Percentiles rank a stretch among this genome's conserved stretches.
phyloP scores from a whole-genome alignment of 2,888 invertebrate species.

The Cheilosia grossa region DNA sequence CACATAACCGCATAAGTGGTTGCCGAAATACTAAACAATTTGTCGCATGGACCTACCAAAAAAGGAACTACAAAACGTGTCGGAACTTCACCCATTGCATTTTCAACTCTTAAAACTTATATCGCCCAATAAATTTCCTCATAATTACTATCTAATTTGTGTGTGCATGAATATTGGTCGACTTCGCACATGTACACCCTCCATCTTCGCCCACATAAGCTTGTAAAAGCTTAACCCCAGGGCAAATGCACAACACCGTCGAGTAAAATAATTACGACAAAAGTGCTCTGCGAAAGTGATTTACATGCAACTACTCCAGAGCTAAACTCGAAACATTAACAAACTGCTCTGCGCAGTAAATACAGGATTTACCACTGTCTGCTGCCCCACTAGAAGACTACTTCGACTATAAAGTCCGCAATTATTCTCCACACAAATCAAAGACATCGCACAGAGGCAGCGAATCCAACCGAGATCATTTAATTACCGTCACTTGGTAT shows the following conservation, averaged over 20 bases:
- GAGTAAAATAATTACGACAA: conserved; percentile 25
- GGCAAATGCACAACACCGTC: background rate
- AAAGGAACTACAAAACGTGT: background rate
- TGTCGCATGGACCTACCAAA: background rate
- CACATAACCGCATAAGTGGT: too few relatives aligned
- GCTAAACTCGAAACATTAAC: conserved; percentile 14
- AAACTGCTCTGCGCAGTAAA: conserved; percentile 10
- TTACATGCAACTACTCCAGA: conserved; percentile 24
- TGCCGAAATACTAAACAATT: too few relatives aligned
- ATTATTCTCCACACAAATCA: conserved; percentile 24
- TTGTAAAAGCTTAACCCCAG: background rate
- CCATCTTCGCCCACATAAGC: conserved; percentile 40
- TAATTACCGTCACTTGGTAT: conserved; percentile 57
- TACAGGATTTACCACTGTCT: conserved; percentile 26
- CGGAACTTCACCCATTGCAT: background rate
- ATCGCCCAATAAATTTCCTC: conserved; percentile 29
- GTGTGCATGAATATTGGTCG: conserved; percentile 27
- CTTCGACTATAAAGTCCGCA: background rate
- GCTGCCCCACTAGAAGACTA: background rate
- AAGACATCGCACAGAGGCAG: background rate
- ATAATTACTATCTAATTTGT: conserved; percentile 31
- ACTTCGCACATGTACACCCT: conserved; percentile 12
- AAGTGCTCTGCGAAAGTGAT: conserved; percentile 34
- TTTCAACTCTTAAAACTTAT: background rate
- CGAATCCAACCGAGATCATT: conserved; percentile 45